Conservation (phyloP, 1,140 invertebrate species). For the Rhagoletis pomonella region DNA sequence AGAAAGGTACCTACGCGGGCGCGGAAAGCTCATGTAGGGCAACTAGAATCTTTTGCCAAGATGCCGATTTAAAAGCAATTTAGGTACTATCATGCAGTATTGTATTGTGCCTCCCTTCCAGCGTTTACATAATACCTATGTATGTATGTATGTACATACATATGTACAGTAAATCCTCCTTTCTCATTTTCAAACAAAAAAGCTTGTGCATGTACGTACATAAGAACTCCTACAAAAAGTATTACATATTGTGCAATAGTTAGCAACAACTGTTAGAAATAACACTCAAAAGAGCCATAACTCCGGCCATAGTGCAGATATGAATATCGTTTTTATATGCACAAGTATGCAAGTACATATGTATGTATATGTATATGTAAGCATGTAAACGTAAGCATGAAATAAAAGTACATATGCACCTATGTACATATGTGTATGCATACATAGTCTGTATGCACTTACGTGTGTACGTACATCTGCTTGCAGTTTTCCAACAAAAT, state of each 20-base stretch:
- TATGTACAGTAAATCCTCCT: neutral
- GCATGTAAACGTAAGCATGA: constrained; percentile 11
- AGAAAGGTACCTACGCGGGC: too few species aligned
- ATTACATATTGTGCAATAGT: constrained; percentile 49
- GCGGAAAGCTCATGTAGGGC: too few species aligned
- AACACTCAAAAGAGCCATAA: neutral
- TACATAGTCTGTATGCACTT: neutral
- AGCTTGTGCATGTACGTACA: constrained; percentile 24
- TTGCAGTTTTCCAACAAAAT: constrained; percentile 39
- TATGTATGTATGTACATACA: neutral
- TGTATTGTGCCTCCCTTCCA: too few species aligned
- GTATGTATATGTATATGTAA: neutral
- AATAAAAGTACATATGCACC: constrained; percentile 9
- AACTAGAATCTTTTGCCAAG: too few species aligned
- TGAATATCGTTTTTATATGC: constrained; percentile 12
- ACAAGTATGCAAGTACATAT: neutral
- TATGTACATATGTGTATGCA: constrained; percentile 2
- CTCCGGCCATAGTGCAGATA: neutral
- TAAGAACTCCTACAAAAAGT: constrained; percentile 27
- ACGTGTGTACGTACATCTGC: neutral
- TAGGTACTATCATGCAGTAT: too few species aligned
- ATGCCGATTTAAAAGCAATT: too few species aligned
- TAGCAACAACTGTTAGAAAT: constrained; percentile 16
- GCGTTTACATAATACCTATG: too few species aligned
- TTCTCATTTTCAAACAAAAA: constrained; percentile 27